A percentile compares a stretch with the other conserved stretches of the same genome.
Evolutionary conservation across 2,113 vertebrate genomes (phyloP).

Genomic region (Corvus cornix): DNA sequence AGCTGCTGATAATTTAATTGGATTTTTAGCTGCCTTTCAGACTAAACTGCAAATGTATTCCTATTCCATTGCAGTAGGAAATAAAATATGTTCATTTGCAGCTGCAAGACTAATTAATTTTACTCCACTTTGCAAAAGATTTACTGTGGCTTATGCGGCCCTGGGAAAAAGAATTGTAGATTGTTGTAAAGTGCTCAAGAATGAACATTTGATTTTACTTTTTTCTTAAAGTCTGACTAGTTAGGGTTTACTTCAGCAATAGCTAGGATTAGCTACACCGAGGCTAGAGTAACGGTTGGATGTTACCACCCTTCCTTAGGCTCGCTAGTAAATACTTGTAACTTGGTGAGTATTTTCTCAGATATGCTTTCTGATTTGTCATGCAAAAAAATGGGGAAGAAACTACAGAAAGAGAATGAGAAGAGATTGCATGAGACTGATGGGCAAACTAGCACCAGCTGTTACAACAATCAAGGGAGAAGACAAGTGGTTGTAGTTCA

Average conservation of each 20-base stretch:
- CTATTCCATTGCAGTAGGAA: neutral
- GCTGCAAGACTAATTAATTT: slow-evolving; percentile 40
- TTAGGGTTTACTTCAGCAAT: neutral
- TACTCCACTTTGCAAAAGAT: slow-evolving; percentile 27
- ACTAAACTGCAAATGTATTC: neutral
- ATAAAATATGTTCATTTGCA: slow-evolving; percentile 29
- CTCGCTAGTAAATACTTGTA: neutral
- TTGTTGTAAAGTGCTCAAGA: neutral
- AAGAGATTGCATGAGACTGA: neutral
- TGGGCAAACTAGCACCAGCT: slow-evolving; percentile 12
- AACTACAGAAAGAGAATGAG: neutral
- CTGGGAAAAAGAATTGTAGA: neutral
- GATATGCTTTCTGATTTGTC: neutral
- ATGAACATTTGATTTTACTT: neutral
- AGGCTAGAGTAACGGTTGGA: neutral
- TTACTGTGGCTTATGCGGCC: neutral
- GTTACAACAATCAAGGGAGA: neutral
- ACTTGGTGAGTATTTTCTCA: neutral
- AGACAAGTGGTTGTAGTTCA: neutral
- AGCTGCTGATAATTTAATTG: slow-evolving; percentile 1
- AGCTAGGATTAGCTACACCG: neutral
- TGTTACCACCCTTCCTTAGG: neutral
- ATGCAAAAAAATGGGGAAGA: neutral
- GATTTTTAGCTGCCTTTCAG: slow-evolving; percentile 22
- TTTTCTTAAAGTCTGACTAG: neutral